Evolutionary conservation across 2,888 invertebrate genomes (phyloP).

Genomic region (Pseudococcus longispinus): DNA sequence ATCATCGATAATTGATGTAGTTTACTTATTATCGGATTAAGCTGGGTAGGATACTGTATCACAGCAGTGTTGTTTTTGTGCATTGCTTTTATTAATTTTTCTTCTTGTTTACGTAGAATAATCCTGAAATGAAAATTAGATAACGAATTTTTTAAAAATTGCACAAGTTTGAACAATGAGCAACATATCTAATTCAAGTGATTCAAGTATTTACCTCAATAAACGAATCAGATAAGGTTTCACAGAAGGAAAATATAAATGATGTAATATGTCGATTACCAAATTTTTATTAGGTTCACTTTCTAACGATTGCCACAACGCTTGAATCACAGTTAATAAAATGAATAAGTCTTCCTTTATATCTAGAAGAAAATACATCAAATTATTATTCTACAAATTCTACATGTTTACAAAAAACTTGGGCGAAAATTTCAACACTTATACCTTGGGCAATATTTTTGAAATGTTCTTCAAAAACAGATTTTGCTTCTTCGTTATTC

Average conservation of each 20-base stretch:
- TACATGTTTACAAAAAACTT: not conserved
- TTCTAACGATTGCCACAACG: conserved; percentile 33
- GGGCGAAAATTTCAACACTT: no score
- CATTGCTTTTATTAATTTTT: conserved; percentile 7
- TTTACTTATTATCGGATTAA: conserved; percentile 44
- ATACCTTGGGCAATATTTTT: conserved; percentile 49
- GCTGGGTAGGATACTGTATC: not conserved
- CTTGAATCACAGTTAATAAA: conserved; percentile 40
- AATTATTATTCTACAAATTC: not conserved
- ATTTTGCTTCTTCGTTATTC: conserved; percentile 24
- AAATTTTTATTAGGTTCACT: conserved; percentile 8
- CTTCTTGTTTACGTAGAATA: conserved; percentile 34
- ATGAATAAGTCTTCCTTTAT: conserved; percentile 52
- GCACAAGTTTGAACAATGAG: not conserved
- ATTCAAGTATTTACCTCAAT: conserved; percentile 24
- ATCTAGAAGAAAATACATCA: conserved; percentile 17
- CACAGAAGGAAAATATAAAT: conserved; percentile 47
- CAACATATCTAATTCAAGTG: not conserved
- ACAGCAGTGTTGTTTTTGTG: not conserved
- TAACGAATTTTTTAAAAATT: not conserved
- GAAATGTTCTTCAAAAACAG: conserved; percentile 19
- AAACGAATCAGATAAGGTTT: conserved; percentile 52
- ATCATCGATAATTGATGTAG: conserved; percentile 46
- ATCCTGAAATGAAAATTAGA: conserved; percentile 22
- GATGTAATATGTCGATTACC: conserved; percentile 40